phyloP scores from a whole-genome alignment of 2,797 vertebrate species.

The Gallinago nigripennis region DNA sequence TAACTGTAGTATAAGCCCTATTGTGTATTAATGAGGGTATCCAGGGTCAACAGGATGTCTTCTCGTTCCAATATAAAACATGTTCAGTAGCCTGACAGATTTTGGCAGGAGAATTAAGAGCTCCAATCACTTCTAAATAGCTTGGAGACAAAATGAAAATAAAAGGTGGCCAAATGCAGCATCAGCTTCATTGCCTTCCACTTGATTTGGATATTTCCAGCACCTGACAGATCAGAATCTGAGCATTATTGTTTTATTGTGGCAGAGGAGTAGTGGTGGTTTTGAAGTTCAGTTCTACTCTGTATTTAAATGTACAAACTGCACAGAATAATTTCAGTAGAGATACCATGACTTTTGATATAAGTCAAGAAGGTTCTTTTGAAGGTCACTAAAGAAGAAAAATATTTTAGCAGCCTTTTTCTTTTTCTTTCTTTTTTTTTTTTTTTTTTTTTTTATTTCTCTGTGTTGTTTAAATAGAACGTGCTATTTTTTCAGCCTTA shows the following conservation, averaged over 20 bases:
- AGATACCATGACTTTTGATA: background rate
- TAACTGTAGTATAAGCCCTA: rapidly evolving
- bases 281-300: background rate
- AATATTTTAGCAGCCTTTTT: background rate
- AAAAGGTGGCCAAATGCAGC: background rate
- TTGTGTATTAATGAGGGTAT: background rate
- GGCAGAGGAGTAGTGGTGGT: background rate
- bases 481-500: background rate
- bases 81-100: background rate
- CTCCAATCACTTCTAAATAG: background rate
- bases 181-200: background rate
- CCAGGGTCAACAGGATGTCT: background rate
- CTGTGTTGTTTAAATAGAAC: background rate
- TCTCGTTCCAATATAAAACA: background rate
- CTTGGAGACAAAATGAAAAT: background rate
- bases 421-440: background rate
- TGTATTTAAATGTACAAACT: background rate
- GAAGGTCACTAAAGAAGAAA: background rate
- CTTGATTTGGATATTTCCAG: background rate
- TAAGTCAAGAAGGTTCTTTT: background rate
- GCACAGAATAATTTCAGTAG: background rate
- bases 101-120: background rate
- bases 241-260: background rate
- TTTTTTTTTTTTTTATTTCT: background rate
- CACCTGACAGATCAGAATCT: background rate